phyloP scores from a whole-genome alignment of 2,888 invertebrate species.

The Callosobruchus maculatus region DNA sequence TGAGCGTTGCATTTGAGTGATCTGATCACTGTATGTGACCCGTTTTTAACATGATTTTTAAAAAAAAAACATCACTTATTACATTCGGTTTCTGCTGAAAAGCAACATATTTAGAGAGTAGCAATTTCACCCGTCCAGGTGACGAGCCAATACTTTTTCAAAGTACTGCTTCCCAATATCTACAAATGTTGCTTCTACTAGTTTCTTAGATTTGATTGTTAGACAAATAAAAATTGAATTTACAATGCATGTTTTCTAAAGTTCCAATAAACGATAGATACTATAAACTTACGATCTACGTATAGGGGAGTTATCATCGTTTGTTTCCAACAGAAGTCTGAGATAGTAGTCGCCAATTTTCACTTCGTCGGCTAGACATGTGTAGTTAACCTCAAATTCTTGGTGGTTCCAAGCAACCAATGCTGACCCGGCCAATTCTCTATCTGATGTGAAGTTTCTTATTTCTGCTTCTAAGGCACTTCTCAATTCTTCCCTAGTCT shows the following conservation, averaged over 20 bases:
- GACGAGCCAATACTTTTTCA: too few species aligned
- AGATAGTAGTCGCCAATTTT: conserved; percentile 98
- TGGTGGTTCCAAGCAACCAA: conserved; percentile 97
- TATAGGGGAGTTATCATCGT: conserved; percentile 81
- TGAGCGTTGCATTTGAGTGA: too few species aligned
- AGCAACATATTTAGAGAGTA: too few species aligned
- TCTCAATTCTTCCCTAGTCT: conserved; percentile 93
- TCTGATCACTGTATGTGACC: too few species aligned
- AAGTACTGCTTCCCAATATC: too few species aligned
- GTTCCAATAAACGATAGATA: background rate
- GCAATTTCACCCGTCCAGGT: too few species aligned
- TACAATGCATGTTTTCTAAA: too few species aligned
- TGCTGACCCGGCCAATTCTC: conserved; percentile 77
- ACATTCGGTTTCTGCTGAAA: background rate
- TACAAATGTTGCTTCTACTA: too few species aligned
- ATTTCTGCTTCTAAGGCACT: conserved; percentile 91
- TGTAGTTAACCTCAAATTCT: conserved; percentile 93
- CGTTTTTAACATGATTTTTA: conserved; percentile 3
- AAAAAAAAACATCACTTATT: background rate
- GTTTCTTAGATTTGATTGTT: too few species aligned
- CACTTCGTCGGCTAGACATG: conserved; percentile 92
- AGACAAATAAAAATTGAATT: too few species aligned
- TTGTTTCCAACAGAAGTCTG: conserved; percentile 87
- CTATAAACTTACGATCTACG: conserved; percentile 78
- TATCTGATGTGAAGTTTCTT: conserved; percentile 82